These are phyloP conservation scores for Cynoglossus semilaevis DNA, from an alignment of 2,113 vertebrate genomes.

Conservation along the genomic window DNA sequence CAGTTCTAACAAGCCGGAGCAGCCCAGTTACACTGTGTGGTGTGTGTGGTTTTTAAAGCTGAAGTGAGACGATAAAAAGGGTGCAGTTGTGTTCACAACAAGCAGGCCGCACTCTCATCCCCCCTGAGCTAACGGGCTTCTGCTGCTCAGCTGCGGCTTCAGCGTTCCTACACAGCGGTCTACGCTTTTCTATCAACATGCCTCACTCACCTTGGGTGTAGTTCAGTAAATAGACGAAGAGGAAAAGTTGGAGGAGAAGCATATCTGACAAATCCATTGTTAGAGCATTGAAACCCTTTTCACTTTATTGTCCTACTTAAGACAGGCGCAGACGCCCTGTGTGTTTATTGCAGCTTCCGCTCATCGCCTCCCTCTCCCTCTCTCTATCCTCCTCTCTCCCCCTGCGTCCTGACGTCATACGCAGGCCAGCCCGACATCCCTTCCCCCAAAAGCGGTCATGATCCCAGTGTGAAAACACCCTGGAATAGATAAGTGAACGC, in stretches of 20 bases:
- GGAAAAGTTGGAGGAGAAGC: conserved; percentile 67
- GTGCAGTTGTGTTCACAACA: conserved; percentile 70
- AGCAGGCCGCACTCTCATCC: conserved; percentile 65
- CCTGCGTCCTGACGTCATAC: conserved; percentile 74
- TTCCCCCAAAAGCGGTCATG: conserved; percentile 41
- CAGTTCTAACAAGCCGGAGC: neutral
- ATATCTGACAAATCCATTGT: conserved; percentile 72
- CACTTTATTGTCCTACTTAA: conserved; percentile 79
- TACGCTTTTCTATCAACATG: conserved; percentile 12
- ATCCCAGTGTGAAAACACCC: conserved; percentile 27
- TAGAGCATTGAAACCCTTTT: conserved; percentile 73
- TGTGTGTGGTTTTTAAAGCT: conserved; percentile 9
- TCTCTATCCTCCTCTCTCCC: neutral
- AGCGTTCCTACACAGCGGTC: conserved; percentile 31
- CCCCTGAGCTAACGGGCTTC: conserved; percentile 55
- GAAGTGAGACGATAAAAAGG: conserved; percentile 58
- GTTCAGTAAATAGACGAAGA: conserved; percentile 56
- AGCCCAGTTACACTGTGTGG: neutral
- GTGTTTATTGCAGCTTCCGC: conserved; percentile 79
- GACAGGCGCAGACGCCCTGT: conserved; percentile 77
- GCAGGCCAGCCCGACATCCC: conserved; percentile 46
- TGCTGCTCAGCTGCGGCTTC: conserved; percentile 37
- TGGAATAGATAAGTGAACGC: neutral
- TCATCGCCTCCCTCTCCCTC: conserved; percentile 48
- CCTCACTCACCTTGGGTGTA: conserved; percentile 71